Percentiles rank a stretch among this genome's conserved stretches.
Conservation (phyloP, 2,888 invertebrate species). For the Elmis aenea region DNA sequence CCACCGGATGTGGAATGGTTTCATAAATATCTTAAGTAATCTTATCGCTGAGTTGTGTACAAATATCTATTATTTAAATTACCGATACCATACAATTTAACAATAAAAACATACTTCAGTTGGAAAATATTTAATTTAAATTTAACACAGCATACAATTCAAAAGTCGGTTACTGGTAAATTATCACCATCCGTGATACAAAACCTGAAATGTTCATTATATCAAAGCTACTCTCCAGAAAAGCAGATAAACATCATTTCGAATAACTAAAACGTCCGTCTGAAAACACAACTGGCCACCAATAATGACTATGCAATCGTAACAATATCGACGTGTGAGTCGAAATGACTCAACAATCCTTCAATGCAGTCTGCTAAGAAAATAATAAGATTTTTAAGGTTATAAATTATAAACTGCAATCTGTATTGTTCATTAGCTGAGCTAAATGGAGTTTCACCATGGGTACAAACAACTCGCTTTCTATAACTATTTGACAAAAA, state of each 20-base stretch:
- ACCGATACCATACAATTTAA: too few relatives aligned
- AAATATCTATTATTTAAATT: too few relatives aligned
- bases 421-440: too few relatives aligned
- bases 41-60: too few relatives aligned
- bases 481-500: too few relatives aligned
- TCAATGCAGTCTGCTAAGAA: slow-evolving; percentile 19
- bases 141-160: not conserved
- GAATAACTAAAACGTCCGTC: not conserved
- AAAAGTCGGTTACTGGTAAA: not conserved
- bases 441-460: too few relatives aligned
- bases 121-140: not conserved
- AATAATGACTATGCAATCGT: slow-evolving; percentile 37
- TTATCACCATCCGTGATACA: not conserved
- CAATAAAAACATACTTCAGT: too few relatives aligned
- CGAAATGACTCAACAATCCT: slow-evolving; percentile 37
- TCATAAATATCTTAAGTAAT: too few relatives aligned
- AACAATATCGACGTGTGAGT: slow-evolving; percentile 43
- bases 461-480: too few relatives aligned
- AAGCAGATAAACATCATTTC: not conserved
- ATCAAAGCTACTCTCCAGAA: not conserved
- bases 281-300: slow-evolving; percentile 29
- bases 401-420: too few relatives aligned
- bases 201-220: not conserved
- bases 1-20: too few relatives aligned
- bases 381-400: slow-evolving; percentile 22